Evolutionary conservation across 1,140 invertebrate species (phyloP), one percentile per base, ranked within the genome.

Genomic region (Meloidogyne floridensis): DNA sequence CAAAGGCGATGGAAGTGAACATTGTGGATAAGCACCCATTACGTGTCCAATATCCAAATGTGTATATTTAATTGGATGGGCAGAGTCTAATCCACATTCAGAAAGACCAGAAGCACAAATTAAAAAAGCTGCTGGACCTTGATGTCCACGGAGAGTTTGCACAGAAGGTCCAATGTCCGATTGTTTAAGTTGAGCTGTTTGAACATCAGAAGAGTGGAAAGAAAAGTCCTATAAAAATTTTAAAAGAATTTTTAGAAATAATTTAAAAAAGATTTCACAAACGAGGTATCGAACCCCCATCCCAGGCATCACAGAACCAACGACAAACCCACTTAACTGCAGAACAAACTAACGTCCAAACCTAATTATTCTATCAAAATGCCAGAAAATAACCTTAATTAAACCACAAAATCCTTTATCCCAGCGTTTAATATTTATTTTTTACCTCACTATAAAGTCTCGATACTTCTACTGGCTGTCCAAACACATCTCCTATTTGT

Each of bases 381-480:
- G 6, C 6, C 43, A 47, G 6, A 5, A 47, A 47, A 47, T 5
- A 47, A 47, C 6, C 6, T 47, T 5, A 47, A 47, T 5, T 5
- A 47, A 3, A 47, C 43, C 43, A 47, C 4, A 65, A n/a, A 65
- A 65, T 32, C 32, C 32, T 32, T 32, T 32, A 1, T 32, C 32
- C 1, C 32, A 32, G 32, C 32, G 32, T 32, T 32, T 32, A n/a
- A 6, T 32, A 32, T 32, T 32, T 32, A 32, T 2, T 32, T 32
- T 32, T 32, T 32, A 91, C 91, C 84, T 93, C 92, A 77, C 93
- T 92, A 69, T 95, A 93, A 42, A 98, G 92, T 20, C 93, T 93
- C 0, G 95, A 96, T 8, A 98, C 93, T 91, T 98, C 96, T 87
- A 98, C 94, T 0, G 94, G 94, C 91, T 98, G 96, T 3, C 94